phyloP scores from a whole-genome alignment of 2,797 vertebrate genomes.

The Amazonetta brasiliensis region DNA sequence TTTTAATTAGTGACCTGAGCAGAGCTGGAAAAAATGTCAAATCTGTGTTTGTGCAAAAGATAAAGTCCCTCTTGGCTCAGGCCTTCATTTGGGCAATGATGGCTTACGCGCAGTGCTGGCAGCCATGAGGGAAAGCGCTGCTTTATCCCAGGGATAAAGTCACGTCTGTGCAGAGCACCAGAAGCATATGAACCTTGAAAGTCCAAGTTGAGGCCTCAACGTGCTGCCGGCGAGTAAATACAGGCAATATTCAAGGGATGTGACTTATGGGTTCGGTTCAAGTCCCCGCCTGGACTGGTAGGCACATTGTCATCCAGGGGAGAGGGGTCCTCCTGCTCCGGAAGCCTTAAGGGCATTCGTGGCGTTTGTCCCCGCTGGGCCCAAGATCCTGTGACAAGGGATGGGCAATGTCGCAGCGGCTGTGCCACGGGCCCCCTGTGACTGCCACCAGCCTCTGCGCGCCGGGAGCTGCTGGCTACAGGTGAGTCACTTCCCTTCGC shows the following conservation, averaged over 20 bases:
- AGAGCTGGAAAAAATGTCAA: slow-evolving; percentile 59
- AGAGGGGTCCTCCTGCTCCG: background rate
- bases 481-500: slow-evolving; percentile 49
- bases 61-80: slow-evolving; percentile 22
- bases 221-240: background rate
- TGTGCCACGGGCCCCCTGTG: background rate
- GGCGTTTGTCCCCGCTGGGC: background rate
- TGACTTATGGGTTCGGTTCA: background rate
- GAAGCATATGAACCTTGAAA: background rate
- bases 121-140: background rate
- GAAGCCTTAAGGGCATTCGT: background rate
- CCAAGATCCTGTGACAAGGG: background rate
- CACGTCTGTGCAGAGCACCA: background rate
- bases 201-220: background rate
- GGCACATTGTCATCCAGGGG: background rate
- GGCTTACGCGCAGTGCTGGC: background rate
- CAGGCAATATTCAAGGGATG: rapidly evolving
- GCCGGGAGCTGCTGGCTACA: background rate
- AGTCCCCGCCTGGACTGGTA: background rate
- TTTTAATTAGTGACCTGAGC: slow-evolving; percentile 55
- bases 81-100: background rate
- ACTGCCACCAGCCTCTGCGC: background rate
- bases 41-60: slow-evolving; percentile 42
- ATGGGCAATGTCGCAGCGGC: background rate
- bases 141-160: background rate